Evolutionary conservation across 2,888 invertebrate genomes (phyloP), one percentile per base, ranked within the genome.

Genomic region (Mechanitis mazaeus): DNA sequence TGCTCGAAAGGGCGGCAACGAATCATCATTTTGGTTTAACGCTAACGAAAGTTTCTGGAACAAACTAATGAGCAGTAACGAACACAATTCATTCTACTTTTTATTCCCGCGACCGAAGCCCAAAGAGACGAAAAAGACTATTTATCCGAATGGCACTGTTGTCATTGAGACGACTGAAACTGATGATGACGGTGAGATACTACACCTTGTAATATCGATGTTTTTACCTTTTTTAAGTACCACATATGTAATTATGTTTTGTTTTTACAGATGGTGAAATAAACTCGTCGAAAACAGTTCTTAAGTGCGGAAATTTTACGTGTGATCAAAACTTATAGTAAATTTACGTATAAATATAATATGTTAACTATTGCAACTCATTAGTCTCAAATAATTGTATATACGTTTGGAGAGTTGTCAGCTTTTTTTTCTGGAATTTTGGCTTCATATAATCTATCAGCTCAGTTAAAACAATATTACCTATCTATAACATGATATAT

Each of bases 71-170:
- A 61, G 62, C 6, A 65, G 63, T 11, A 63, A 69, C 28, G 68
- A 68, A 1, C 62, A 67, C 6, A 75, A 74, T 64, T 33, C 75
- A 0, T 58, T 82, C 11, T 78, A 77, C 46, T 66, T 81, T 45
- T 74, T 78, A 55, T 67, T 79, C 61, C 65, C 81, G 6, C 65
- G 72, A 6, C 63, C 69, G n/a, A 65, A 66, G 53, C 74, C 77
- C 45, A 79, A 69, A 61, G 72, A 78, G 2, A 76, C 69, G 3
- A 75, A 68, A 55, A 79, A 73, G 0, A 80, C 73, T 3, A 68
- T 79, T 35, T 74, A 73, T 56, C 71, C 80, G 1, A 84, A 86
- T 55, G 85, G 85, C 1, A 84, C 84, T 31, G 31, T 31, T 31
- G 31, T 50, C 31, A 31, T 50, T 50, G 50, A 50, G 50, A 50